Percentiles rank a stretch among this genome's conserved stretches.
Evolutionary conservation across 2,888 invertebrate genomes (phyloP).

Genomic region (Colostygia pectinataria): DNA sequence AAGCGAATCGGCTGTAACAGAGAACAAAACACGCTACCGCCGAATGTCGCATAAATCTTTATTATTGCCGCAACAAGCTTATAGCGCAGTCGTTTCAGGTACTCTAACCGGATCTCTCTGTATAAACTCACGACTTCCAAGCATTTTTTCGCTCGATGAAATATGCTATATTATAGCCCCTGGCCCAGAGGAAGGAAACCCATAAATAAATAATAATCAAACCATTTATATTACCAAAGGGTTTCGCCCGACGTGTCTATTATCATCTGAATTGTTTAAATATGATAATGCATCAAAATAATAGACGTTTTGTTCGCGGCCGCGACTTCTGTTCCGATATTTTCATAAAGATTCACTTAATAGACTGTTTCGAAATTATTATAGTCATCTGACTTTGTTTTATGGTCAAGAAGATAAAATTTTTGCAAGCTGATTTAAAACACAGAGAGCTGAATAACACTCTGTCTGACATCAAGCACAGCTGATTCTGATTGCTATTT

Average conservation of each 20-base stretch:
- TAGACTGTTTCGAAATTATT: constrained; percentile 81
- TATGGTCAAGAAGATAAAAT: constrained; percentile 63
- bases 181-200: constrained; percentile 77
- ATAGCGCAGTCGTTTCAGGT: constrained; percentile 77
- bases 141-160: constrained; percentile 81
- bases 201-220: constrained; percentile 83
- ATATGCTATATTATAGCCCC: constrained; percentile 78
- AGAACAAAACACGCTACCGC: constrained; percentile 82
- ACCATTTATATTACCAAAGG: constrained; percentile 83
- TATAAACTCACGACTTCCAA: constrained; percentile 79
- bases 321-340: constrained; percentile 80
- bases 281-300: constrained; percentile 83
- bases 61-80: constrained; percentile 82
- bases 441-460: constrained; percentile 45
- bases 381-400: constrained; percentile 73
- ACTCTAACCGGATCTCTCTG: constrained; percentile 76
- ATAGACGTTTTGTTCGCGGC: constrained; percentile 73
- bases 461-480: constrained; percentile 33
- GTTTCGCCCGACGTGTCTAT: constrained; percentile 81
- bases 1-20: constrained; percentile 79
- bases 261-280: constrained; percentile 83
- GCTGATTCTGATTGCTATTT: constrained; percentile 35
- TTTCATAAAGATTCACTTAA: constrained; percentile 82
- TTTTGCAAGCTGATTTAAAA: constrained; percentile 53
- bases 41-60: constrained; percentile 82